phyloP scores from a whole-genome alignment of 2,888 invertebrate species.

The Glyphotaelius pellucidus region DNA sequence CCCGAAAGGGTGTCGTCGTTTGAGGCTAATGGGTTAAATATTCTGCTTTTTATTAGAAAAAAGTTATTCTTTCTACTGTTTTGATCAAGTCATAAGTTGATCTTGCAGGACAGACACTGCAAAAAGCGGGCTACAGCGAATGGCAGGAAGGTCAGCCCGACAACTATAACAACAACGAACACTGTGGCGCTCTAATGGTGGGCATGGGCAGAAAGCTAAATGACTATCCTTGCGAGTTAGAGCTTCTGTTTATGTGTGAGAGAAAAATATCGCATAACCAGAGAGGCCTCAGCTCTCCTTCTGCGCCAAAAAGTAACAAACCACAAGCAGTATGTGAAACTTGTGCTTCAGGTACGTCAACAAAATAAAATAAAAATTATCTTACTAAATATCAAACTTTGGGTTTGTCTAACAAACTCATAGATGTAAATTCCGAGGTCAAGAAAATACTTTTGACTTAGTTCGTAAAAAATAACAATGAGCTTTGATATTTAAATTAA shows the following conservation, averaged over 20 bases:
- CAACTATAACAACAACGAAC: constrained; percentile 46
- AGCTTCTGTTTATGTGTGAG: neutral
- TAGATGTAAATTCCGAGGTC: no score
- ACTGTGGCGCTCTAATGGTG: constrained; percentile 52
- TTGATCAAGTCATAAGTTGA: neutral
- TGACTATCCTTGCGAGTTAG: neutral
- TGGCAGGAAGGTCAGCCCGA: constrained; percentile 59
- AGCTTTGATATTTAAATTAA: no score
- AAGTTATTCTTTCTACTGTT: neutral
- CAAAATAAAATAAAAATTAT: neutral
- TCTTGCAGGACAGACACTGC: constrained; percentile 53
- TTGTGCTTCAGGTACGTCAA: neutral
- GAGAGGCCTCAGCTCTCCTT: neutral
- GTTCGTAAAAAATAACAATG: no score
- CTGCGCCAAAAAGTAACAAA: neutral
- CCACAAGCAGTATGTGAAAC: neutral
- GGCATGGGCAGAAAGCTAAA: neutral
- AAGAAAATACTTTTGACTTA: no score
- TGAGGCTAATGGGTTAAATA: no score
- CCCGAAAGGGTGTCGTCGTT: no score
- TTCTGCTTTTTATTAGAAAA: neutral
- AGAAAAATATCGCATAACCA: neutral
- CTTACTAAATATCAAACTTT: no score
- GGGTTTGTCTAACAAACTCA: no score
- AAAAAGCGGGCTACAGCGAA: constrained; percentile 49